A percentile compares a stretch with the other conserved stretches of the same genome.
phyloP scores from a whole-genome alignment of 2,888 invertebrate genomes.

The Stenotaenia linearis region DNA sequence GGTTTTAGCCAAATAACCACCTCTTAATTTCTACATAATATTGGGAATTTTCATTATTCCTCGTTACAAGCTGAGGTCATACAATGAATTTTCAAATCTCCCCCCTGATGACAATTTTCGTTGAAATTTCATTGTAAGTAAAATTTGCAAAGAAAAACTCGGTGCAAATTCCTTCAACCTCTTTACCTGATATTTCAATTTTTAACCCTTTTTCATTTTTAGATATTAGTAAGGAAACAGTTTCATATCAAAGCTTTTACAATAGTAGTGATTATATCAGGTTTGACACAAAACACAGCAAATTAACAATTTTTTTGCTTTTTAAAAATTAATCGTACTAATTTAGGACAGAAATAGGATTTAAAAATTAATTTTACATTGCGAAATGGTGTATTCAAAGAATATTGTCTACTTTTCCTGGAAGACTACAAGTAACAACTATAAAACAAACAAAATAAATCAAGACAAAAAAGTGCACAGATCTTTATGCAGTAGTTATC shows the following conservation, averaged over 20 bases:
- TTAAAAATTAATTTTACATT: not conserved
- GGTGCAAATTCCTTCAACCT: not conserved
- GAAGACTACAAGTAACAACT: slow-evolving; percentile 19
- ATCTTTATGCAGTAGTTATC: slow-evolving; percentile 1
- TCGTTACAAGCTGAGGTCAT: not conserved
- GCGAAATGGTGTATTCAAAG: not conserved
- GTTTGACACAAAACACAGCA: slow-evolving; percentile 14
- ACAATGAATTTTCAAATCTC: not conserved
- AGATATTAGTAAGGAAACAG: slow-evolving; percentile 6
- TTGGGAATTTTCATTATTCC: not conserved
- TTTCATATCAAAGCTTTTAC: slow-evolving; percentile 12
- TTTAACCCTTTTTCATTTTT: not conserved
- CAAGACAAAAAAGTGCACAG: not conserved
- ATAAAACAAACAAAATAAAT: not conserved
- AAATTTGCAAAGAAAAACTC: not conserved
- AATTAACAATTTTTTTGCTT: not conserved
- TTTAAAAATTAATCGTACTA: not conserved
- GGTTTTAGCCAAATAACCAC: not conserved
- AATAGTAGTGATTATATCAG: slow-evolving; percentile 16
- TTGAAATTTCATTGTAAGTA: not conserved
- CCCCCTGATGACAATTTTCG: not conserved
- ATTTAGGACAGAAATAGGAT: not conserved
- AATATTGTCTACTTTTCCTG: slow-evolving; percentile 4
- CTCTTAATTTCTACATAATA: not conserved
- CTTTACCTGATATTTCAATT: not conserved